Evolutionary conservation across 2,113 vertebrate species (phyloP).

Genomic region (Emydocephalus ijimae): DNA sequence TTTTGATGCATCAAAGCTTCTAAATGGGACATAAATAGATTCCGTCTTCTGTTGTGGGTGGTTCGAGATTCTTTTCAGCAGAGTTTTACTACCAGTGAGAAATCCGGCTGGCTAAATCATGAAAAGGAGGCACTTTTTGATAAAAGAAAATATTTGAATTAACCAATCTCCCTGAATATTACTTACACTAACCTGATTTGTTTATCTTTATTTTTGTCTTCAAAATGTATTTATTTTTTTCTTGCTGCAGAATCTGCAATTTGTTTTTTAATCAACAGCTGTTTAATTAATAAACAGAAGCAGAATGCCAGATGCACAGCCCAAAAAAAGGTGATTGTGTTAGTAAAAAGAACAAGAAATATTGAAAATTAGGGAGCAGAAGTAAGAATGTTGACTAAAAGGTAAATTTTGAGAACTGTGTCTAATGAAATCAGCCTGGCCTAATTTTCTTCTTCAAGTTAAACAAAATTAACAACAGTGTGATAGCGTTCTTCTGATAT

Average conservation of each 20-base stretch:
- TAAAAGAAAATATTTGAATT: background rate
- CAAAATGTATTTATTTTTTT: slow-evolving; percentile 8
- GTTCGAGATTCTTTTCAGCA: background rate
- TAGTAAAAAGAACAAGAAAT: background rate
- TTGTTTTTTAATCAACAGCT: background rate
- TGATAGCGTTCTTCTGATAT: background rate
- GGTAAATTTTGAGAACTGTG: background rate
- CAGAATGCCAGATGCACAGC: background rate
- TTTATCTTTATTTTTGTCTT: slow-evolving; percentile 12
- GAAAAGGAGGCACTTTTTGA: background rate
- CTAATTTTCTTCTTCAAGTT: slow-evolving; percentile 6
- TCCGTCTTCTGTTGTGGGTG: background rate
- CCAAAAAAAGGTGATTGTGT: background rate
- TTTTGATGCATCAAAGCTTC: background rate
- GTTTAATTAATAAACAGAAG: slow-evolving; percentile 25
- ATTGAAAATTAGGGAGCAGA: background rate
- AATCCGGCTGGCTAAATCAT: background rate
- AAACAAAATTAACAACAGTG: slow-evolving; percentile 9
- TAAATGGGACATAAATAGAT: background rate
- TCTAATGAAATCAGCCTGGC: background rate
- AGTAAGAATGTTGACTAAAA: background rate
- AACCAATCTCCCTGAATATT: background rate
- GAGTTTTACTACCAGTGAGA: background rate
- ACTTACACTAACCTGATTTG: background rate
- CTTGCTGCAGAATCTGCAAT: slow-evolving; percentile 13